A percentile compares a stretch with the other conserved stretches of the same genome.
Evolutionary conservation across 2,113 vertebrate genomes (phyloP).

Genomic region (Tragelaphus strepsiceros): DNA sequence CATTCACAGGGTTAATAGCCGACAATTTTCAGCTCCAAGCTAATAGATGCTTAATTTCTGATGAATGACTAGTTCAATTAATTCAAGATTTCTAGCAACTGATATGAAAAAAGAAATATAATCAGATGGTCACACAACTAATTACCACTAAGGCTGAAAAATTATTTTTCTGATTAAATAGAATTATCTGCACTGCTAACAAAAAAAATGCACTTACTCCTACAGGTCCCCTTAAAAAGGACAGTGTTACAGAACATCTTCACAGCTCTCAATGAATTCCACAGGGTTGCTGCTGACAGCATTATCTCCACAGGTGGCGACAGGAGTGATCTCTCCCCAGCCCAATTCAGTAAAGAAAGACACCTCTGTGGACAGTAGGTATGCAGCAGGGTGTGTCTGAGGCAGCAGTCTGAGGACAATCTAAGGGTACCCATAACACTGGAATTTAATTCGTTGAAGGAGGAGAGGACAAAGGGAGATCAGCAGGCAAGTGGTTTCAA

Average conservation of each 20-base stretch:
- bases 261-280: not conserved
- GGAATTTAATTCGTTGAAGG: not conserved
- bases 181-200: not conserved
- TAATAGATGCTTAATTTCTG: not conserved
- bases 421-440: not conserved
- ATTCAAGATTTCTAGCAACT: not conserved
- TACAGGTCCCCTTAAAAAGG: not conserved
- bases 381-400: not conserved
- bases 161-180: not conserved
- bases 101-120: not conserved
- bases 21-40: not conserved
- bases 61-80: not conserved
- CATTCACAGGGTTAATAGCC: not conserved
- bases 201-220: not conserved
- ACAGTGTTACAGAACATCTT: not conserved
- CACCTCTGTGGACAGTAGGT: not conserved
- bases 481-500: not conserved
- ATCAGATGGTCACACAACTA: not conserved
- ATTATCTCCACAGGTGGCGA: not conserved
- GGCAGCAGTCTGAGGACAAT: not conserved
- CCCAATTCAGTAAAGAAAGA: not conserved
- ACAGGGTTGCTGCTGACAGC: not conserved
- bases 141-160: not conserved
- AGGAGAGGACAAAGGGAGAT: not conserved
- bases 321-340: not conserved